Conservation (phyloP, 2,888 invertebrate species). For the Macaria liturata region DNA sequence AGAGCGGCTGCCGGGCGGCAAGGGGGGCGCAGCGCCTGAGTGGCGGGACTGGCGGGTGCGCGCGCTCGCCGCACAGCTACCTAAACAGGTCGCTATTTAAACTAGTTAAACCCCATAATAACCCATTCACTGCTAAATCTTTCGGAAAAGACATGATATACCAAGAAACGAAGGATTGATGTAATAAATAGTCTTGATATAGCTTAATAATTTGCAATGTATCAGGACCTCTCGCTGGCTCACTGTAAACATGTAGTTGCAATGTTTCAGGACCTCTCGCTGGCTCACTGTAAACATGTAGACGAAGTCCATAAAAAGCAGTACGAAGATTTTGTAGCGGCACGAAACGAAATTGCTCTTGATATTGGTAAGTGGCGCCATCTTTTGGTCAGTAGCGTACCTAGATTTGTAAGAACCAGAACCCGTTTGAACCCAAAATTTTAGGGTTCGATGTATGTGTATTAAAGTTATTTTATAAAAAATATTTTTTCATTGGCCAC, state of each 20-base stretch:
- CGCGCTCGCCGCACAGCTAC: constrained; percentile 92
- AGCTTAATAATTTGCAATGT: too few relatives aligned
- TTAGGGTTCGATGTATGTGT: too few relatives aligned
- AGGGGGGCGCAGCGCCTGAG: constrained; percentile 68
- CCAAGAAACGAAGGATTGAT: too few relatives aligned
- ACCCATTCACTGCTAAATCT: too few relatives aligned
- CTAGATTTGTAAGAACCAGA: not conserved
- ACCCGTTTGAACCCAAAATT: too few relatives aligned
- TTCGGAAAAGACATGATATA: too few relatives aligned
- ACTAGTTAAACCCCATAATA: too few relatives aligned
- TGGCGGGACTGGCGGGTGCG: constrained; percentile 75
- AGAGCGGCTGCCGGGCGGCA: constrained; percentile 83
- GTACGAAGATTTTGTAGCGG: constrained; percentile 97
- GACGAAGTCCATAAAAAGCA: constrained; percentile 90
- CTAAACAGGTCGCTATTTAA: constrained; percentile 85
- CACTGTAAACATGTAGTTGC: constrained; percentile 83
- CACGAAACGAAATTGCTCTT: constrained; percentile 96
- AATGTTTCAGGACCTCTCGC: constrained; percentile 87
- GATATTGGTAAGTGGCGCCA: constrained; percentile 89
- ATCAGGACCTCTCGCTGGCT: constrained; percentile 90
- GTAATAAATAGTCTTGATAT: too few relatives aligned
- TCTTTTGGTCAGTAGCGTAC: constrained; percentile 46
- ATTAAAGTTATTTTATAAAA: too few relatives aligned
- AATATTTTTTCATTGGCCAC: too few relatives aligned
- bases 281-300: constrained; percentile 94